Conservation (phyloP, 2,888 invertebrate species). For the Eudasyphora cyanicolor region DNA sequence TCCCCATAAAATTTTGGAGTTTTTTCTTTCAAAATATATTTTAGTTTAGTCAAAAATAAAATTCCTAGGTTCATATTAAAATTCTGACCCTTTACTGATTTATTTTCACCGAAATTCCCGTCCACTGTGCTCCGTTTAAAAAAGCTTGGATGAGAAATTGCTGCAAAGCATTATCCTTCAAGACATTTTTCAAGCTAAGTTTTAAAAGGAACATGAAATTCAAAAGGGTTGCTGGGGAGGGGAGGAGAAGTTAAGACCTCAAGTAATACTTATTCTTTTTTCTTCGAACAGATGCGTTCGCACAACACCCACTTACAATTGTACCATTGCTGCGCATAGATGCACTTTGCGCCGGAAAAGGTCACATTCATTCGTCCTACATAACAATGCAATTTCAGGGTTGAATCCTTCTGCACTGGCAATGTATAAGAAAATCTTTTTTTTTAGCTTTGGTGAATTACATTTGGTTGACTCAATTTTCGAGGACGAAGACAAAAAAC, state of each 20-base stretch:
- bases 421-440: not conserved
- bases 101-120: too few species aligned
- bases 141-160: too few species aligned
- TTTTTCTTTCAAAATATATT: too few species aligned
- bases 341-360: not conserved
- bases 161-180: not conserved
- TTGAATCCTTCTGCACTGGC: not conserved
- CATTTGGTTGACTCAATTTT: not conserved
- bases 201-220: not conserved
- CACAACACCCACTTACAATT: not conserved
- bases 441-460: not conserved
- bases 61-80: too few species aligned
- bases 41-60: too few species aligned
- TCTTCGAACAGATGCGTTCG: not conserved
- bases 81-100: too few species aligned
- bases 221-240: not conserved
- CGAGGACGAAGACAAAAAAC: too few species aligned
- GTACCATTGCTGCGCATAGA: not conserved
- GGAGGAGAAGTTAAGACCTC: too few species aligned
- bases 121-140: too few species aligned
- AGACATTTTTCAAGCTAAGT: not conserved
- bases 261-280: too few species aligned
- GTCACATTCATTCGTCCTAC: not conserved
- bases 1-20: too few species aligned
- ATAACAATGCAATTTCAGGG: not conserved